Evolutionary conservation across 2,797 vertebrate species (phyloP), one percentile per base, ranked within the genome.

Genomic region (Melanotaenia boesemani): DNA sequence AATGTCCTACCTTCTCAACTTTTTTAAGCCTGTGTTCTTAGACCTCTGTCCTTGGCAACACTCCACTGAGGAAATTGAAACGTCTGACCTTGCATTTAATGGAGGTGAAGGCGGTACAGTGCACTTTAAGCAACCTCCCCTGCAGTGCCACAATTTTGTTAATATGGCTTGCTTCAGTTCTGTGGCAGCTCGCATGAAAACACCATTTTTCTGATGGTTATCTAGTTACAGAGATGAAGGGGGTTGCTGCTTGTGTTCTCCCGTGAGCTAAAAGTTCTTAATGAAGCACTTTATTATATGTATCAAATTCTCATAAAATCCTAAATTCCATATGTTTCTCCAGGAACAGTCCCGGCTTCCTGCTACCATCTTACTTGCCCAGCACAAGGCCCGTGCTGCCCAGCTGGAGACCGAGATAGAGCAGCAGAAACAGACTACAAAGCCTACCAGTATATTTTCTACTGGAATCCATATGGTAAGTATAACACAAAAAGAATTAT

Each of bases 381-480:
- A 99, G 82, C 97, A 99, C 93, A 99, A 99, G 86, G 97, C 96
- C 85, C 95, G 96, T 66, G 96, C 96, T 24, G 93, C 95, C 8
- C 96, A 98, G 77, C 86, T 99, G 88, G 98, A 98, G 93, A 96
- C 93, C 57, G 94, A 98, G 70, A 94, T 98, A 67, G 97, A 98
- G 89, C 97, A 96, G 86, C 96, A 98, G 78, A 98, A 96, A 84
- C 95, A 96, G 85, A 72, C 87, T 11, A 90, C 95, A 85, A 99
- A 98, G 92, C 93, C 97, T 34, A 93, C 95, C 79, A 96, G 94
- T 0, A 94, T 97, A 0, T 99, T 99, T 92, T 99, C 98, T 70
- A 99, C 98, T 66, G 97, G 98, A 89, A 98, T 99, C 89, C 96
- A 96, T 91, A 97, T 97, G 95, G 98, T 98, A 92, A 97, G 96